A percentile compares a stretch with the other conserved stretches of the same genome.
These are phyloP conservation scores for Crocuta crocuta DNA, from an alignment of 2,113 vertebrate genomes.

Conservation along the genomic window DNA sequence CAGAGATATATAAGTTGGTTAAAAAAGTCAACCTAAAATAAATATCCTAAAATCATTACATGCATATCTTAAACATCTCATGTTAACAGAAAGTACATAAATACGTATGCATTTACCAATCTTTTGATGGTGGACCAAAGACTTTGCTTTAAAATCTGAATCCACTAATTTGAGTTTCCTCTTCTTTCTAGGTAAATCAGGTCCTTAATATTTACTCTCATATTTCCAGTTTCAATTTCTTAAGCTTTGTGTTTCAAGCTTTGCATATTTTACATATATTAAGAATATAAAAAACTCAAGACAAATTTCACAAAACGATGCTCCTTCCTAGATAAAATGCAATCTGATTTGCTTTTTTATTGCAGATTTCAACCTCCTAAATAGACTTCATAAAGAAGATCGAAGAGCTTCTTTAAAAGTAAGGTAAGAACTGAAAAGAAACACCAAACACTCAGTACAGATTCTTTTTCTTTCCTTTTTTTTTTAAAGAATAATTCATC, in stretches of 20 bases:
- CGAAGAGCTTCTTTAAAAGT: conserved; percentile 15
- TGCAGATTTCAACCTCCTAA: not conserved
- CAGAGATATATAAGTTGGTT: not conserved
- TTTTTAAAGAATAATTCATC: not conserved
- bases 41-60: not conserved
- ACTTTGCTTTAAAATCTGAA: not conserved
- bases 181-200: not conserved
- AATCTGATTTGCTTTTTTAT: not conserved
- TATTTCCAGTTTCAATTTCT: not conserved
- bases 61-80: not conserved
- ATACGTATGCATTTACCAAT: not conserved
- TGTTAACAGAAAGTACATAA: not conserved
- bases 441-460: not conserved
- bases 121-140: not conserved
- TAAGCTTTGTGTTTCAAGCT: not conserved
- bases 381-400: not conserved
- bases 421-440: not conserved
- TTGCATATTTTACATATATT: not conserved
- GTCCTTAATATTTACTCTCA: not conserved
- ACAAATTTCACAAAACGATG: not conserved
- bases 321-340: not conserved
- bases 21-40: not conserved
- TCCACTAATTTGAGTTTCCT: not conserved
- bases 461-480: not conserved
- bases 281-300: not conserved